These are phyloP conservation scores for Gisinianus flammeolus DNA, from an alignment of 2,888 invertebrate genomes.

Conservation along the genomic window DNA sequence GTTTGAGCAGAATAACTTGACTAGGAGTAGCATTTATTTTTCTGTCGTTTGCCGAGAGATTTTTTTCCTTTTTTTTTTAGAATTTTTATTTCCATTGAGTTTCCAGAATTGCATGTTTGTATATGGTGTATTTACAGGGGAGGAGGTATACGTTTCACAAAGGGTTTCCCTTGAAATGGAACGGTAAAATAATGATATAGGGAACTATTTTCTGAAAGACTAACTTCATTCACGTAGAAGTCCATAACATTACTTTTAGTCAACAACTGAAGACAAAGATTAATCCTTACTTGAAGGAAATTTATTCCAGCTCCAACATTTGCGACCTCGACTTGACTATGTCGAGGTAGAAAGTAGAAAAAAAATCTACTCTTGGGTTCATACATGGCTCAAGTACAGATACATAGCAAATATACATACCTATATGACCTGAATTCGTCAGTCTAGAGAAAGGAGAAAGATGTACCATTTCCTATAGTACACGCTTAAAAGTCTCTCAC, in stretches of 20 bases:
- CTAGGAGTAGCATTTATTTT: background rate
- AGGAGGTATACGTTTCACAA: too few relatives aligned
- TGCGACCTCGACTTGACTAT: background rate
- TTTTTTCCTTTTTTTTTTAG: too few relatives aligned
- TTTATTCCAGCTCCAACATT: slow-evolving; percentile 20
- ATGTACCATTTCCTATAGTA: background rate
- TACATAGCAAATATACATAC: too few relatives aligned
- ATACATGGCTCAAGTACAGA: too few relatives aligned
- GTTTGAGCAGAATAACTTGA: background rate
- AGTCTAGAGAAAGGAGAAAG: background rate
- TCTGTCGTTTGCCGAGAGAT: too few relatives aligned
- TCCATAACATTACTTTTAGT: slow-evolving; percentile 30
- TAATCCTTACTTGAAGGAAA: slow-evolving; percentile 29
- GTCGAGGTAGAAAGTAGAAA: too few relatives aligned
- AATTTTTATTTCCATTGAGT: background rate
- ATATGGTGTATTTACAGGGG: too few relatives aligned
- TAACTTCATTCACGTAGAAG: slow-evolving; percentile 13
- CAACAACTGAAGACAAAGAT: slow-evolving; percentile 18
- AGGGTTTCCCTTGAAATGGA: too few relatives aligned
- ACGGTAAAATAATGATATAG: background rate
- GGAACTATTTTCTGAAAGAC: slow-evolving; percentile 12
- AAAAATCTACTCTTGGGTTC: too few relatives aligned
- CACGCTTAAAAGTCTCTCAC: too few relatives aligned
- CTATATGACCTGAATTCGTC: background rate
- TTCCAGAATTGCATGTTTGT: too few relatives aligned